These are phyloP conservation scores for Mesembrinibis cayennensis DNA, from an alignment of 2,113 vertebrate species.

Conservation along the genomic window DNA sequence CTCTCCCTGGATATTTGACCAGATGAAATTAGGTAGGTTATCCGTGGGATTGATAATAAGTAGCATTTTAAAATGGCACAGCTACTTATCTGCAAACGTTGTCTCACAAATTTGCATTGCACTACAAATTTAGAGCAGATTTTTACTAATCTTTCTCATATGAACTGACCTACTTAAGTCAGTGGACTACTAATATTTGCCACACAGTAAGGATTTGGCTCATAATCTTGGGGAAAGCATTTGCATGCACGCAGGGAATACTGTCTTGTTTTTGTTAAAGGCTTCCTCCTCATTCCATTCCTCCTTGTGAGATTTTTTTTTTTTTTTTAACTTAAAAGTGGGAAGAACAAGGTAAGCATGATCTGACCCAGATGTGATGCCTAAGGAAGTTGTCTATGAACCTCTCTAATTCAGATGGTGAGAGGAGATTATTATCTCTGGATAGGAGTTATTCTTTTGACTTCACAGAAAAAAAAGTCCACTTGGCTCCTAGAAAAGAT, in stretches of 20 bases:
- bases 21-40: background rate
- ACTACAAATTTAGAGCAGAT: constrained; percentile 8
- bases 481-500: background rate
- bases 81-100: background rate
- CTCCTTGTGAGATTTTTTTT: background rate
- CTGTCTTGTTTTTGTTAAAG: constrained; percentile 18
- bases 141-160: constrained; percentile 52
- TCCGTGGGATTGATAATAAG: background rate
- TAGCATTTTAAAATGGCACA: background rate
- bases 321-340: background rate
- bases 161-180: constrained; percentile 55
- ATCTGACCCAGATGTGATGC: background rate
- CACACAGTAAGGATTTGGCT: constrained; percentile 37
- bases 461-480: background rate
- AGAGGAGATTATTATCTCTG: background rate
- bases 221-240: constrained; percentile 9
- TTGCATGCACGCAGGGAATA: constrained; percentile 32
- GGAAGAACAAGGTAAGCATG: background rate
- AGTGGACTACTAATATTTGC: constrained; percentile 30
- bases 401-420: background rate
- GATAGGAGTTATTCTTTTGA: background rate
- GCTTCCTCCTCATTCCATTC: background rate
- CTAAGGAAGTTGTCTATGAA: background rate
- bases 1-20: background rate
- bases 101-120: background rate